Evolutionary conservation across 92 coral and sea anemone species (phyloP), one percentile per base, ranked within the genome.

Genomic region (Phenganax marumi): DNA sequence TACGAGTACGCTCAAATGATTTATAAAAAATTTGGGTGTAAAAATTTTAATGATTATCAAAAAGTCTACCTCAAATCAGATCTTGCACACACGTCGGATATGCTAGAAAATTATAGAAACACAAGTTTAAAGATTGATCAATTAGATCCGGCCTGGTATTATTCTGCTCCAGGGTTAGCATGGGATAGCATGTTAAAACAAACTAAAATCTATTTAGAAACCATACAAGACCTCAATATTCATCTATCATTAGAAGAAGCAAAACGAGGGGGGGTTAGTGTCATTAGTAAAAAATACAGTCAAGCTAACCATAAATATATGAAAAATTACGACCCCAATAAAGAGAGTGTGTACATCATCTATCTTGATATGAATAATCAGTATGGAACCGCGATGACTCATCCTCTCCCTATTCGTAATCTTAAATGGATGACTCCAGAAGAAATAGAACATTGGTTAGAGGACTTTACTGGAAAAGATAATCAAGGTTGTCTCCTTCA

Each of bases 71-170:
- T 33, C 1, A 4, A 4, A 4, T 33, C 43, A 33, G 43, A 33
- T 4, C 2, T 33, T 4, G 1, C 4, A 1, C 43, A 33, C 43
- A 1, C 4, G 43, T 1, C 4, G 43, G 43, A 33, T 4, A 4
- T 33, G 43, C 1, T 33, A 4, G 43, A 33, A 4, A 1, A 1
- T 33, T 33, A 33, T 33, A 87, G 12, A 74, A 75, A 84, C 3
- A 50, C 63, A 0, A 62, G 79, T 13, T 12, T 8, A 0, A 18
- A 50, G 0, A 76, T 61, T 46, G 66, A 85, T 23, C 12, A n/a
- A 0, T 19, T 85, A 7, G 73, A 85, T 49, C 88, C 88, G 0
- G 50, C 68, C 7, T 80, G 79, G 86, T 85, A 65, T 85, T 85
- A 79, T 43, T 76, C 85, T 0, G 79, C 79, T 0, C 88, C 85